phyloP scores from a whole-genome alignment of 2,797 vertebrate species.

The Anabas testudineus region DNA sequence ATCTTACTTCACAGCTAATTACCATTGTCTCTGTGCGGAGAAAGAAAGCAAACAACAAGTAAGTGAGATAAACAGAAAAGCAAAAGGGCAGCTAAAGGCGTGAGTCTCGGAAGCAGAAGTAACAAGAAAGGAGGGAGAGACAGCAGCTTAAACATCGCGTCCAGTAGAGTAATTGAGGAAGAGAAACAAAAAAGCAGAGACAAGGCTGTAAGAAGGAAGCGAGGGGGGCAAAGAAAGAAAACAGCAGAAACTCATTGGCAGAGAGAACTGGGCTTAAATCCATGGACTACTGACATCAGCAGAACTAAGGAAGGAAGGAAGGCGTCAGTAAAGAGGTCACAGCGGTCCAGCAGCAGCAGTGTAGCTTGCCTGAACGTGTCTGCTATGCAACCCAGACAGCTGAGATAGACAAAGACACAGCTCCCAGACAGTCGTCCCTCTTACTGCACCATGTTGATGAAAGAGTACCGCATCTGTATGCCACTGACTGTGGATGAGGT shows the following conservation, averaged over 20 bases:
- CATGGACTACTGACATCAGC: slow-evolving; percentile 69
- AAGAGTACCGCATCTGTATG: slow-evolving; percentile 96
- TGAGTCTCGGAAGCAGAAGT: slow-evolving; percentile 50
- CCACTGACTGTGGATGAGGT: slow-evolving; percentile 95
- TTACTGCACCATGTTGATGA: slow-evolving; percentile 88
- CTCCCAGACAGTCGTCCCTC: slow-evolving; percentile 22
- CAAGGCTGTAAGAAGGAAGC: slow-evolving; percentile 16
- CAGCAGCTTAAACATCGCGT: slow-evolving; percentile 42
- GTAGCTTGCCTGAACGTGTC: slow-evolving; percentile 40
- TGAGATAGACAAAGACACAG: slow-evolving; percentile 46
- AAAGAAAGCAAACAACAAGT: slow-evolving; percentile 50
- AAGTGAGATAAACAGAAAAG: slow-evolving; percentile 33
- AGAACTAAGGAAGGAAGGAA: slow-evolving; percentile 57
- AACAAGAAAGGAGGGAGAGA: slow-evolving; percentile 19
- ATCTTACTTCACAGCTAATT: slow-evolving; percentile 49
- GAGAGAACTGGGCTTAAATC: slow-evolving; percentile 61
- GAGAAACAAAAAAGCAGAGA: slow-evolving; percentile 38
- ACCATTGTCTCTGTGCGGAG: slow-evolving; percentile 34
- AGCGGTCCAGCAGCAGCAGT: slow-evolving; percentile 32
- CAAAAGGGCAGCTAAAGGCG: slow-evolving; percentile 26
- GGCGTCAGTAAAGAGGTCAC: slow-evolving; percentile 63
- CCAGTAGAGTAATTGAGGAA: slow-evolving; percentile 56
- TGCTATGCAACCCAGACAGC: slow-evolving; percentile 54
- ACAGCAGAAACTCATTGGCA: slow-evolving; percentile 61
- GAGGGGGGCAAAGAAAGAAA: slow-evolving; percentile 34